Conservation (phyloP, 2,888 invertebrate species). For the Cybosia mesomella region DNA sequence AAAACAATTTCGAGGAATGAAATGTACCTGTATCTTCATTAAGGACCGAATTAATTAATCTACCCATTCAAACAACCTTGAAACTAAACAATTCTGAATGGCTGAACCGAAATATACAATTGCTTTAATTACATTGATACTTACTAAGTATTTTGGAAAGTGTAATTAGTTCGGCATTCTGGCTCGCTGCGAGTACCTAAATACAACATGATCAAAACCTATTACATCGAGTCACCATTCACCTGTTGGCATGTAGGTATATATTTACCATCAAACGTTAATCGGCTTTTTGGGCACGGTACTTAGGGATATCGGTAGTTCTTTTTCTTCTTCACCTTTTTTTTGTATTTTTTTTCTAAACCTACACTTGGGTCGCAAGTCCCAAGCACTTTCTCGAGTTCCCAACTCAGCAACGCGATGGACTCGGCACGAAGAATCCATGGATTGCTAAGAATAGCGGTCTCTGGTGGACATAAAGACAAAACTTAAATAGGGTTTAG, state of each 20-base stretch:
- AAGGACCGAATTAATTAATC: constrained; percentile 42
- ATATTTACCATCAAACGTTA: constrained; percentile 40
- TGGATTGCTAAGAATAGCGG: too few species aligned
- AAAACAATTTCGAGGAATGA: constrained; percentile 43
- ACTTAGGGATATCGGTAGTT: constrained; percentile 40
- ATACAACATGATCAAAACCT: constrained; percentile 38
- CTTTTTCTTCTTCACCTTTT: constrained; percentile 11
- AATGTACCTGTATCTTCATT: constrained; percentile 44
- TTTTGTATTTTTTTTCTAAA: too few species aligned
- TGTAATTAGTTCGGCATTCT: constrained; percentile 30
- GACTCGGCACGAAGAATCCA: too few species aligned
- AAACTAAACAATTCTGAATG: constrained; percentile 31
- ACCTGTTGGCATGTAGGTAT: constrained; percentile 34
- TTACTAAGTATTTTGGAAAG: constrained; percentile 25
- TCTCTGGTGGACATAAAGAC: constrained; percentile 29
- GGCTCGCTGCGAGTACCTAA: constrained; percentile 9
- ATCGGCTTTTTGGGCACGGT: constrained; percentile 45
- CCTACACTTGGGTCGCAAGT: too few species aligned
- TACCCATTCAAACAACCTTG: constrained; percentile 25
- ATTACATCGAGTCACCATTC: constrained; percentile 41
- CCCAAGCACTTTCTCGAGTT: too few species aligned
- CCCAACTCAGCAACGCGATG: too few species aligned
- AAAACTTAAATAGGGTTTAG: constrained; percentile 14
- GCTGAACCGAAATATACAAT: constrained; percentile 18
- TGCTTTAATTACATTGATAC: constrained; percentile 14